Evolutionary conservation across 2,888 invertebrate genomes (phyloP).

Genomic region (Alviniconcha strummeri): DNA sequence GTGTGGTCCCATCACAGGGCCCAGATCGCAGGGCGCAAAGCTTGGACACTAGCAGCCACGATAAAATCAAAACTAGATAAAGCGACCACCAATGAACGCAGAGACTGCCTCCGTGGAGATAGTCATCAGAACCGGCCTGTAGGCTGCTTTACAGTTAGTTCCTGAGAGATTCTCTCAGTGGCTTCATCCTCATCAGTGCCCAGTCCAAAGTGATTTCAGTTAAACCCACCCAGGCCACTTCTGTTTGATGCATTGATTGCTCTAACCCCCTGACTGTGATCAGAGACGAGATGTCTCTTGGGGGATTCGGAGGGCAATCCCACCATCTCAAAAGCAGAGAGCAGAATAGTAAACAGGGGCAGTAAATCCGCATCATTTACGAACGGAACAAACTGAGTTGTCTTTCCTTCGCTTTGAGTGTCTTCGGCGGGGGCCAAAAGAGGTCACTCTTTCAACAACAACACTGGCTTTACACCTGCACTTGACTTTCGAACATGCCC

Average conservation of each 20-base stretch:
- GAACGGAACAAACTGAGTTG: conserved; percentile 12
- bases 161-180: too few relatives aligned
- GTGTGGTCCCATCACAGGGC: too few relatives aligned
- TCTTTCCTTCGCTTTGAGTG: conserved; percentile 5
- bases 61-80: too few relatives aligned
- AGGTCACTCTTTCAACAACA: conserved; percentile 13
- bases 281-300: neutral
- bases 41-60: too few relatives aligned
- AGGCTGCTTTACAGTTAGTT: too few relatives aligned
- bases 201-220: neutral
- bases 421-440: conserved; percentile 4
- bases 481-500: conserved; percentile 22
- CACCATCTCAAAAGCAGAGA: neutral
- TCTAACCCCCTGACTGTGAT: neutral
- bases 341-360: neutral
- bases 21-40: too few relatives aligned
- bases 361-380: neutral
- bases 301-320: neutral
- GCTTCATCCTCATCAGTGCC: too few relatives aligned
- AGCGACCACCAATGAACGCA: too few relatives aligned
- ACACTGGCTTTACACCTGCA: neutral
- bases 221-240: neutral
- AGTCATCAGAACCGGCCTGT: too few relatives aligned
- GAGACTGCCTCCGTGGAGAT: too few relatives aligned
- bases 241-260: neutral